phyloP scores from a whole-genome alignment of 2,888 invertebrate species.

The Pandemis heparana region DNA sequence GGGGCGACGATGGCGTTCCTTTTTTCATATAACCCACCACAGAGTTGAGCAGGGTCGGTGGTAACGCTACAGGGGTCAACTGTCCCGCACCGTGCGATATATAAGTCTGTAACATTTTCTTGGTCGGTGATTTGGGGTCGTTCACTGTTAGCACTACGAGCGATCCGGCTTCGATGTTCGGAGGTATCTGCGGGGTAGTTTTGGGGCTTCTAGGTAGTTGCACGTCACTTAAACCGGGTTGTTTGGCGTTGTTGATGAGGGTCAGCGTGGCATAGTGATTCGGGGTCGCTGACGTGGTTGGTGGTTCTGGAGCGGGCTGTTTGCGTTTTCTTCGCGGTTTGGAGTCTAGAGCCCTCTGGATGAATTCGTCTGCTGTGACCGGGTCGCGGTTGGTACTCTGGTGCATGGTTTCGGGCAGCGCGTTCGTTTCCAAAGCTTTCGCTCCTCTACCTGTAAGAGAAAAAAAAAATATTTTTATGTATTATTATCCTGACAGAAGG shows the following conservation, averaged over 20 bases:
- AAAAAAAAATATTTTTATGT: not conserved
- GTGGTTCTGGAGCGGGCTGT: conserved; percentile 24
- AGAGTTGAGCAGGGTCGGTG: conserved; percentile 68
- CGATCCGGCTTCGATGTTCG: conserved; percentile 74
- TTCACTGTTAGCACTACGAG: conserved; percentile 76
- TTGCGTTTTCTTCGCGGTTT: conserved; percentile 45
- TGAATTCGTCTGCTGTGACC: conserved; percentile 62
- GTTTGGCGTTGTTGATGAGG: conserved; percentile 44
- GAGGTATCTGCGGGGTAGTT: conserved; percentile 56
- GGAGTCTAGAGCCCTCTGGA: conserved; percentile 54
- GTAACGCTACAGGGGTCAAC: conserved; percentile 71
- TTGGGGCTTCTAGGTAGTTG: conserved; percentile 46
- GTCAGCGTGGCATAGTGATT: conserved; percentile 49
- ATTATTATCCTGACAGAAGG: too few species aligned
- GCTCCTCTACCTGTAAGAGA: conserved; percentile 59
- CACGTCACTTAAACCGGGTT: conserved; percentile 42
- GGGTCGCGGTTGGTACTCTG: conserved; percentile 40
- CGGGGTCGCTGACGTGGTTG: not conserved
- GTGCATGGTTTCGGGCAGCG: conserved; percentile 44
- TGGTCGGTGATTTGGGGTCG: conserved; percentile 73
- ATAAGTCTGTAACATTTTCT: conserved; percentile 79
- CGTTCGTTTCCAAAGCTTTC: conserved; percentile 59
- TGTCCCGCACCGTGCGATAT: conserved; percentile 69
- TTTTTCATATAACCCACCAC: conserved; percentile 77
- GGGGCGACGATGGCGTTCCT: conserved; percentile 73